These are phyloP conservation scores for Lindbergichthys nudifrons DNA, from an alignment of 2,797 vertebrate species.

Conservation along the genomic window DNA sequence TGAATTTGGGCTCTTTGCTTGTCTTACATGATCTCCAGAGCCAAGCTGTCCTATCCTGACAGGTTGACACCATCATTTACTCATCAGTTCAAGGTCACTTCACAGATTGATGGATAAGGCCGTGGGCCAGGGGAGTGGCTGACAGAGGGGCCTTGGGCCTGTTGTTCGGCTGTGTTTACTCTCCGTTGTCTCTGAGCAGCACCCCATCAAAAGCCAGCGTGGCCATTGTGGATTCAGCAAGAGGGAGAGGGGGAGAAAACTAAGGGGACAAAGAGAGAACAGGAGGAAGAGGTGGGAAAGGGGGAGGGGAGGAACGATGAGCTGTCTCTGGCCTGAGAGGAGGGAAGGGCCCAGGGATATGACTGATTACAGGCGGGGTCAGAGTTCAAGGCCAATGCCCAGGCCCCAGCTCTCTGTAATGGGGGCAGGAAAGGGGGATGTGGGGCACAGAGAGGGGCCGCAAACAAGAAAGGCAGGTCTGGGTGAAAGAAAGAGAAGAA, in stretches of 20 bases:
- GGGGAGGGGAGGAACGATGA: conserved; percentile 63
- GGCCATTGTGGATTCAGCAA: conserved; percentile 76
- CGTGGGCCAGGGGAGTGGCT: conserved; percentile 76
- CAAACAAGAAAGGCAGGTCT: conserved; percentile 69
- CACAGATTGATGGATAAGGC: conserved; percentile 73
- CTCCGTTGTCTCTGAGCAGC: conserved; percentile 72
- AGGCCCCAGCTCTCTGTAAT: conserved; percentile 70
- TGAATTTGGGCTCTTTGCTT: conserved; percentile 73
- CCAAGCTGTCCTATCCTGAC: conserved; percentile 66
- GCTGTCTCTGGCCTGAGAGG: conserved; percentile 81
- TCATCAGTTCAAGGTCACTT: conserved; percentile 81
- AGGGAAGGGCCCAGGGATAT: conserved; percentile 84
- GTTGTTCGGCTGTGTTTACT: conserved; percentile 75
- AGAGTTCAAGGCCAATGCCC: conserved; percentile 84
- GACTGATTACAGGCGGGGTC: conserved; percentile 87
- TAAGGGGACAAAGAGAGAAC: conserved; percentile 67
- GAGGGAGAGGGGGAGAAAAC: conserved; percentile 50
- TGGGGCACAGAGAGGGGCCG: conserved; percentile 64
- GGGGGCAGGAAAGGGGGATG: conserved; percentile 60
- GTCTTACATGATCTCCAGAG: conserved; percentile 53
- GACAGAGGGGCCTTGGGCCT: conserved; percentile 62
- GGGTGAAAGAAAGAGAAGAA: conserved; percentile 67
- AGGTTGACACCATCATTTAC: conserved; percentile 81
- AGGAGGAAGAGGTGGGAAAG: conserved; percentile 63
- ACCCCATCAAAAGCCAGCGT: conserved; percentile 77